Conservation (phyloP, 2,113 vertebrate species). For the Thunnus maccoyii region DNA sequence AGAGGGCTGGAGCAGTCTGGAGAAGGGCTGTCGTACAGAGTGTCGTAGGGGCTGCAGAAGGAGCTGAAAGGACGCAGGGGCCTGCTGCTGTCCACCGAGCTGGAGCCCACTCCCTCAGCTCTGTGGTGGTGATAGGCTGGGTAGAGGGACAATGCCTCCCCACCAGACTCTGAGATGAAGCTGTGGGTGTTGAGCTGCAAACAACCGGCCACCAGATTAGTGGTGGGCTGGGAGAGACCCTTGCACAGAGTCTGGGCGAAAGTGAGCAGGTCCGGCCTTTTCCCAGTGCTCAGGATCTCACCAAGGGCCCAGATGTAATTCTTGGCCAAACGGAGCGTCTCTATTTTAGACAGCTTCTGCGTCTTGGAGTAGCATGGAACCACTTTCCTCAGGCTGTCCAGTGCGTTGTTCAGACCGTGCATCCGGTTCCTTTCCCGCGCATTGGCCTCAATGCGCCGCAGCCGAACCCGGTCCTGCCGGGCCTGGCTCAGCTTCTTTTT, state of each 20-base stretch:
- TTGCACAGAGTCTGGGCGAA: slow-evolving; percentile 96
- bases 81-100: slow-evolving; percentile 87
- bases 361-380: slow-evolving; percentile 96
- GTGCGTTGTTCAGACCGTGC: slow-evolving; percentile 91
- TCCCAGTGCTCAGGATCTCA: slow-evolving; percentile 92
- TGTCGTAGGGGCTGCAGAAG: slow-evolving; percentile 90
- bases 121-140: slow-evolving; percentile 91
- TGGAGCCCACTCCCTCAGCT: slow-evolving; percentile 87
- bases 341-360: slow-evolving; percentile 94
- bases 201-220: slow-evolving; percentile 86
- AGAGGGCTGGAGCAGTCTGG: slow-evolving; percentile 91
- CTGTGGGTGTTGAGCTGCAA: slow-evolving; percentile 93
- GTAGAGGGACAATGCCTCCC: slow-evolving; percentile 87
- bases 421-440: slow-evolving; percentile 90
- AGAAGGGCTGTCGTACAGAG: slow-evolving; percentile 92
- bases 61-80: slow-evolving; percentile 91
- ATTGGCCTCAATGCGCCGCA: slow-evolving; percentile 93
- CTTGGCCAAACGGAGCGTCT: too few relatives aligned
- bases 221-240: slow-evolving; percentile 88
- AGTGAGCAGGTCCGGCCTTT: slow-evolving; percentile 91
- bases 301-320: slow-evolving; percentile 85
- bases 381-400: slow-evolving; percentile 94
- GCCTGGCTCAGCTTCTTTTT: slow-evolving; percentile 93
- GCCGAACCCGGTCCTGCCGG: slow-evolving; percentile 91
- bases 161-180: slow-evolving; percentile 89